Evolutionary conservation across 2,113 vertebrate species (phyloP).

Genomic region (Manacus vitellinus): DNA sequence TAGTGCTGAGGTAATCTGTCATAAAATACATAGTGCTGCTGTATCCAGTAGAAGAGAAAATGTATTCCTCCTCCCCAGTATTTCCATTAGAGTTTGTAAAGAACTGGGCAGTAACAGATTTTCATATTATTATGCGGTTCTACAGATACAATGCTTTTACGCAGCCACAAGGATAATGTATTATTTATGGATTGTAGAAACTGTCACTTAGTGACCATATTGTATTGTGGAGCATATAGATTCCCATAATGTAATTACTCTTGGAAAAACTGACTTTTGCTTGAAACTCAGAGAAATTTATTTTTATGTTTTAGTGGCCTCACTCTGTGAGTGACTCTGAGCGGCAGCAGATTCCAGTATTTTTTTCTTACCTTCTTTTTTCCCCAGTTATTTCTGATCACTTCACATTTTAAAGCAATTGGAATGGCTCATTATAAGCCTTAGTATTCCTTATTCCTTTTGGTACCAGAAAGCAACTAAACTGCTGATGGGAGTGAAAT

Average conservation of each 20-base stretch:
- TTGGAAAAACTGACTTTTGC: slow-evolving; percentile 28
- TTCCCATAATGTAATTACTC: slow-evolving; percentile 12
- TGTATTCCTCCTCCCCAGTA: neutral
- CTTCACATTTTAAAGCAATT: neutral
- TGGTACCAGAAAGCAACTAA: neutral
- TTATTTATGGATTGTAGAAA: neutral
- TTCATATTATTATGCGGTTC: neutral
- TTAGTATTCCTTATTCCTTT: neutral
- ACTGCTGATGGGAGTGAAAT: neutral
- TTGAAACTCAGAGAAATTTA: slow-evolving; percentile 1
- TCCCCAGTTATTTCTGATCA: neutral
- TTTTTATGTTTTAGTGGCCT: neutral
- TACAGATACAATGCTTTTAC: neutral
- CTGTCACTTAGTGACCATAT: neutral
- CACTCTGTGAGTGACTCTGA: neutral
- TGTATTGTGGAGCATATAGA: neutral
- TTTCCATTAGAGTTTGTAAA: slow-evolving; percentile 1
- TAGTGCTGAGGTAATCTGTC: neutral
- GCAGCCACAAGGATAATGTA: neutral
- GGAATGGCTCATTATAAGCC: neutral
- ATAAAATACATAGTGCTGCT: neutral
- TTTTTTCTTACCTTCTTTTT: neutral
- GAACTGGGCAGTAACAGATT: neutral
- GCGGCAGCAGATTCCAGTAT: neutral
- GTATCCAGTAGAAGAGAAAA: neutral